These are phyloP conservation scores for Orthonyx spaldingii DNA, from an alignment of 2,113 vertebrate species.

Conservation along the genomic window DNA sequence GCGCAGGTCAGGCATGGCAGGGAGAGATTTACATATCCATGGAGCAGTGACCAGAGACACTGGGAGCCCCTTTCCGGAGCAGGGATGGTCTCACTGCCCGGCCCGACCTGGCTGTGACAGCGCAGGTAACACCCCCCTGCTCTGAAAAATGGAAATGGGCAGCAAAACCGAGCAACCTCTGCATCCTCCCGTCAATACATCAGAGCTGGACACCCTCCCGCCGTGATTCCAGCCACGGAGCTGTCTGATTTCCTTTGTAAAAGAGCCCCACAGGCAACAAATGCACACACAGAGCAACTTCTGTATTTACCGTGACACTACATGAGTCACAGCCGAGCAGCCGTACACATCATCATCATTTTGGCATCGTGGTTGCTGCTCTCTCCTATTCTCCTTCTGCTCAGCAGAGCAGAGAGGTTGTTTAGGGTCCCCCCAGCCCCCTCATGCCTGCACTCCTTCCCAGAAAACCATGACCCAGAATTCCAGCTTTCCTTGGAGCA, in stretches of 20 bases:
- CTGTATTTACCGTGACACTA: neutral
- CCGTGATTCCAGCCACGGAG: neutral
- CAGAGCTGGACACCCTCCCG: neutral
- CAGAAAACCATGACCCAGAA: conserved; percentile 35
- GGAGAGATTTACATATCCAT: neutral
- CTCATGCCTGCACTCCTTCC: neutral
- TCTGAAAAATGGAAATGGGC: neutral
- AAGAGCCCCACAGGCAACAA: neutral
- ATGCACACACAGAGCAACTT: neutral
- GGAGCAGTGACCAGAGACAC: neutral
- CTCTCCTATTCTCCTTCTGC: neutral
- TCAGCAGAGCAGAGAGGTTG: neutral
- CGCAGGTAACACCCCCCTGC: neutral
- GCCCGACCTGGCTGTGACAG: neutral
- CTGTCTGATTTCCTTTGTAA: neutral
- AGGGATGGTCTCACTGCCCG: neutral
- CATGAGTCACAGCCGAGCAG: neutral
- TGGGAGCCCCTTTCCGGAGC: neutral
- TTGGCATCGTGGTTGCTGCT: neutral
- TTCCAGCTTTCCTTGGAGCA: conserved; percentile 1
- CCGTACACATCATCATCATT: neutral
- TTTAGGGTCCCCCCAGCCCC: neutral
- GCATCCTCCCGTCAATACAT: neutral
- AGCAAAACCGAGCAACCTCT: neutral
- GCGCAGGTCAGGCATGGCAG: rapidly evolving